These are phyloP conservation scores for Drosophila lacertosa DNA, from an alignment of 1,140 invertebrate species.

Conservation along the genomic window DNA sequence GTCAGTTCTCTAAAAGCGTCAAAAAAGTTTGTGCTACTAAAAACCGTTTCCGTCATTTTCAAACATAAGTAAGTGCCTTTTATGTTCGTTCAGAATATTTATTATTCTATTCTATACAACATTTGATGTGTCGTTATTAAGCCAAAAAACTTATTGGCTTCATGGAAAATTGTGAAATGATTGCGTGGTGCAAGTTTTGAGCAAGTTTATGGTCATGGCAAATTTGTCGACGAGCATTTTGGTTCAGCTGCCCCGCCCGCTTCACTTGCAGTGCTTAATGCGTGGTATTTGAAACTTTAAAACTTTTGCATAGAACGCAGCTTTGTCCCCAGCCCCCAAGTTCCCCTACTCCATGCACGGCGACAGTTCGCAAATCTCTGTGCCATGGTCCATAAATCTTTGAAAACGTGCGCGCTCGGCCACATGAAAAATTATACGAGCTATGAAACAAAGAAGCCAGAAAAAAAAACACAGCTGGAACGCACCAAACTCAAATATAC, in stretches of 20 bases:
- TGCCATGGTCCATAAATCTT: slow-evolving; percentile 67
- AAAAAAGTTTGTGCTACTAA: neutral
- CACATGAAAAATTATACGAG: slow-evolving; percentile 74
- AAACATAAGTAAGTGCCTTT: neutral
- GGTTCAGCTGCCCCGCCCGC: no score
- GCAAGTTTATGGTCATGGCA: slow-evolving; percentile 32
- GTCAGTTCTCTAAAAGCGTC: no score
- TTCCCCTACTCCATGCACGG: slow-evolving; percentile 1
- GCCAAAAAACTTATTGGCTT: slow-evolving; percentile 20
- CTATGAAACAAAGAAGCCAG: slow-evolving; percentile 42
- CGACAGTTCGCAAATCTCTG: slow-evolving; percentile 46
- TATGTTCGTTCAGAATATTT: neutral
- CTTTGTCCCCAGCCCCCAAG: neutral
- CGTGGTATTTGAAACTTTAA: slow-evolving; percentile 37
- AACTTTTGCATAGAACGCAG: slow-evolving; percentile 42
- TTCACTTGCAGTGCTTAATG: slow-evolving; percentile 14
- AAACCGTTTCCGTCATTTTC: neutral
- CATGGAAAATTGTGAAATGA: slow-evolving; percentile 20
- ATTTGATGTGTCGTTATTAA: slow-evolving; percentile 15
- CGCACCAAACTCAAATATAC: neutral
- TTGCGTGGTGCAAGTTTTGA: slow-evolving; percentile 21
- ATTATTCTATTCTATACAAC: slow-evolving; percentile 22
- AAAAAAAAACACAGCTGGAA: neutral
- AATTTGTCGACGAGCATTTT: slow-evolving; percentile 25
- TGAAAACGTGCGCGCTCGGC: slow-evolving; percentile 26